Conservation (phyloP, 2,888 invertebrate species). For the Cantharis rufa region DNA sequence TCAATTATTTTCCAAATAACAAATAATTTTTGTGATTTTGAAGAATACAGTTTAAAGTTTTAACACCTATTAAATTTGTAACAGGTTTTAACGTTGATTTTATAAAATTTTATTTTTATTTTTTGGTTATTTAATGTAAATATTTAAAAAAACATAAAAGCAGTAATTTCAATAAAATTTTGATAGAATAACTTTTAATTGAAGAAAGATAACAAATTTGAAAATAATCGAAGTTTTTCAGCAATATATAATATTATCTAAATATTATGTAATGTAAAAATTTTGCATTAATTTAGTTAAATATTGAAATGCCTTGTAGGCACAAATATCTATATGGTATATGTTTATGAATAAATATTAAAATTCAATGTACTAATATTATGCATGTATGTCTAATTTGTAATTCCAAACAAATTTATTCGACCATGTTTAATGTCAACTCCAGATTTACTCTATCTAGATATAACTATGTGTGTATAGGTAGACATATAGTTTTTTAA, state of each 20-base stretch:
- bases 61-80: too few species aligned
- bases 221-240: background rate
- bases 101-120: too few species aligned
- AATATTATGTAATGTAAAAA: background rate
- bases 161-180: too few species aligned
- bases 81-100: too few species aligned
- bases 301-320: background rate
- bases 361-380: slow-evolving; percentile 2
- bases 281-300: background rate
- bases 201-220: too few species aligned
- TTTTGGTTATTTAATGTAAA: too few species aligned
- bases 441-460: background rate
- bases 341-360: background rate
- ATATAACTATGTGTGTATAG: background rate
- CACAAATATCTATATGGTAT: background rate
- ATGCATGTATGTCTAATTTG: slow-evolving; percentile 1
- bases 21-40: too few species aligned
- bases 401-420: slow-evolving; percentile 3
- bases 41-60: too few species aligned
- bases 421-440: background rate
- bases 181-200: too few species aligned
- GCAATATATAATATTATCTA: background rate
- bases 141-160: too few species aligned
- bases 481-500: background rate
- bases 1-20: too few species aligned